Evolutionary conservation across 2,113 vertebrate species (phyloP).

Genomic region (Podarcis muralis): DNA sequence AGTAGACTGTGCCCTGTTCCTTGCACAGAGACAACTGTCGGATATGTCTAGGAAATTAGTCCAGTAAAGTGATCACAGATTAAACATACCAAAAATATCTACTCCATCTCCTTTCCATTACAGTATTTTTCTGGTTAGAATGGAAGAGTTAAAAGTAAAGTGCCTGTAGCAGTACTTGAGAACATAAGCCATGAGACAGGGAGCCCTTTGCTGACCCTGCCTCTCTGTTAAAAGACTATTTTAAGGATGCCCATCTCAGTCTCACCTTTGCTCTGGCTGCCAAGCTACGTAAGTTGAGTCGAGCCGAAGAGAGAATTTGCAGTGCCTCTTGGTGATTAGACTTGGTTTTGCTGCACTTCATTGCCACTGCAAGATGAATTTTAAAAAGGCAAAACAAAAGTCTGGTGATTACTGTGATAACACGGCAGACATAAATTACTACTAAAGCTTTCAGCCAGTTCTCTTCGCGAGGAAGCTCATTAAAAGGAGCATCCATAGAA

Average conservation of each 20-base stretch:
- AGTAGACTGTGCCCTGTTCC: not conserved
- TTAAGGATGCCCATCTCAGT: constrained; percentile 19
- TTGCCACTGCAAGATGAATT: constrained; percentile 72
- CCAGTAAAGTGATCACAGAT: not conserved
- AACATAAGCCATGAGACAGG: not conserved
- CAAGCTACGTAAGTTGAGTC: constrained; percentile 89
- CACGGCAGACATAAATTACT: not conserved
- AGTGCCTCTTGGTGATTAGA: constrained; percentile 82
- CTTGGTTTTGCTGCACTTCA: constrained; percentile 87
- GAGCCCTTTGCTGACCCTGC: not conserved
- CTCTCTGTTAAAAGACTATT: not conserved
- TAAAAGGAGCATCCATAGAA: not conserved
- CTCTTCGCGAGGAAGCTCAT: not conserved
- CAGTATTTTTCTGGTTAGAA: not conserved
- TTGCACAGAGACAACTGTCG: not conserved
- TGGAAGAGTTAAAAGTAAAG: not conserved
- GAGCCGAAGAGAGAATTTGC: constrained; percentile 88
- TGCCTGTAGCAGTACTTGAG: not conserved
- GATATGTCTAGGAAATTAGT: not conserved
- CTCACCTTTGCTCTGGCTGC: constrained; percentile 91
- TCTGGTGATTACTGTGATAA: not conserved
- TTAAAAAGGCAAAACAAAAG: constrained; percentile 65
- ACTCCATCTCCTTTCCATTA: not conserved
- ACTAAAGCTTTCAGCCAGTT: not conserved
- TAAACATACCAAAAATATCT: not conserved